A percentile compares a stretch with the other conserved stretches of the same genome.
Evolutionary conservation across 2,113 vertebrate species (phyloP).

Genomic region (Solea solea): DNA sequence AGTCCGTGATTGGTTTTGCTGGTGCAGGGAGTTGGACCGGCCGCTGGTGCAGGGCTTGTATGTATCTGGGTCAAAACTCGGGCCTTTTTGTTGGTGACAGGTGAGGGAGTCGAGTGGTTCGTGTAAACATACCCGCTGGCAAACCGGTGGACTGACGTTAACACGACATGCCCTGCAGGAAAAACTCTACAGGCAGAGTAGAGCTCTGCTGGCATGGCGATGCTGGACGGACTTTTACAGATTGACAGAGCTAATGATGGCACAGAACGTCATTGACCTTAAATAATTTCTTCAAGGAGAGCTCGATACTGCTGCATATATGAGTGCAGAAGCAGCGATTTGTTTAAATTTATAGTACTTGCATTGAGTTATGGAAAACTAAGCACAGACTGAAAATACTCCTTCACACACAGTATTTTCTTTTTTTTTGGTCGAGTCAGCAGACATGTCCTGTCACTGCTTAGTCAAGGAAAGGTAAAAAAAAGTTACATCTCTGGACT

Average conservation of each 20-base stretch:
- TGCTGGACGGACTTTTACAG: not conserved
- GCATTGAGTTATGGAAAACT: not conserved
- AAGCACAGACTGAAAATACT: not conserved
- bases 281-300: conserved; percentile 13
- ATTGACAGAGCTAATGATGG: conserved; percentile 26
- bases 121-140: conserved; percentile 20
- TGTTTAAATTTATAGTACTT: not conserved
- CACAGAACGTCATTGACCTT: not conserved
- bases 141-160: conserved; percentile 5
- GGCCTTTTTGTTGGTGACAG: not conserved
- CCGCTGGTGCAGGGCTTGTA: not conserved
- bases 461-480: conserved; percentile 53
- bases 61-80: conserved; percentile 31
- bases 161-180: conserved; percentile 28
- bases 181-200: conserved; percentile 2
- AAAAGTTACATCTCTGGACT: conserved; percentile 27
- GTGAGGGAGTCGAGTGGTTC: not conserved
- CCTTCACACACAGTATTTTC: not conserved
- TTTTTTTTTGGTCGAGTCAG: conserved; percentile 26
- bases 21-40: not conserved
- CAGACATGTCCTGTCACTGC: conserved; percentile 30
- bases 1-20: conserved; percentile 33
- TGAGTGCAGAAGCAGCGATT: conserved; percentile 4
- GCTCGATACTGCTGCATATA: conserved; percentile 7
- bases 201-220: not conserved